Evolutionary conservation across 2,797 vertebrate genomes (phyloP), one percentile per base, ranked within the genome.

Genomic region (Gymnoscopelus braueri): DNA sequence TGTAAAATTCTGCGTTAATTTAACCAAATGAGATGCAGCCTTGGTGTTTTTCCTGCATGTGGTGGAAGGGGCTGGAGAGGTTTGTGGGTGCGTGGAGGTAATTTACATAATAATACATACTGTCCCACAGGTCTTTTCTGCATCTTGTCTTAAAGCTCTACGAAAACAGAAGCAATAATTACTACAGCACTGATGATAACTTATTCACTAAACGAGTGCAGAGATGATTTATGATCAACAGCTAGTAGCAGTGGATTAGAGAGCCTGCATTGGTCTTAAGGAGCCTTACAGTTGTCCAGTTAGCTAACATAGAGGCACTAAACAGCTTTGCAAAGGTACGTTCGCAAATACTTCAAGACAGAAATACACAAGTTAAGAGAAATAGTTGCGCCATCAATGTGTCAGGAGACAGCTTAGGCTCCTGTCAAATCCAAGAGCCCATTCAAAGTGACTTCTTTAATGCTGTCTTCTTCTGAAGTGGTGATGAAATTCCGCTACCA

Each of bases 21-120:
- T 29, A 29, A 29, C 39, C 39, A 44, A 44, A 44, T 15, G 29
- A 52, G n/a, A 67, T 10, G 68, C 23, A 11, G 69, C 72, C 72
- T 75, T 53, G 63, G 15, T 12, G 60, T 55, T 1, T 65, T 70
- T 81, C 15, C 65, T 63, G 68, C 51, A 44, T 55, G 56, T 69
- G 72, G 69, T 47, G 54, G 63, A 68, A 67, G 79, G 65, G 56
- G 63, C 58, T 76, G 80, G 75, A 65, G 71, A 85, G 71, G 71
- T 61, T 32, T 72, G 79, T 84, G 56, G 75, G 79, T 1, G 47
- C 79, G 51, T 79, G 80, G 35, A 58, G 49, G 59, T 60, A 55
- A 76, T 79, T 84, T 80, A 77, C 79, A 87, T 76, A 55, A 83
- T 39, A 35, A 5, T 35, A 44, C 39, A 44, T 7, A 44, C 77